Percentiles rank a stretch among this genome's conserved stretches.
These are phyloP conservation scores for Balearica regulorum DNA, from an alignment of 2,797 vertebrate genomes.

Conservation along the genomic window DNA sequence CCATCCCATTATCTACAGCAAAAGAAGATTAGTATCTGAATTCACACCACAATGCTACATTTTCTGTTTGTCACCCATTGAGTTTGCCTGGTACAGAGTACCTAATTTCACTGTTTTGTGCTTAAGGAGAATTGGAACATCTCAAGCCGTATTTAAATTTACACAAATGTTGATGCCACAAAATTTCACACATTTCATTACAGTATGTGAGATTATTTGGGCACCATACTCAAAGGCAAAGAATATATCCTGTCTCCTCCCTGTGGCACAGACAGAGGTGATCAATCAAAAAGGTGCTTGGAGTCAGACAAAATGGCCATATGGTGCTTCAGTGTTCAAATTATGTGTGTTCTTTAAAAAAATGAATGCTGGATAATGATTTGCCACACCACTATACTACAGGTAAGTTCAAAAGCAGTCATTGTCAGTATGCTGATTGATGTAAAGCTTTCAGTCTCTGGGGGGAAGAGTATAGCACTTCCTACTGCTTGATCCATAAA, in stretches of 20 bases:
- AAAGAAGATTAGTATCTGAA: background rate
- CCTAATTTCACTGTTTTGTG: background rate
- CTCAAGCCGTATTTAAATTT: background rate
- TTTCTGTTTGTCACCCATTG: background rate
- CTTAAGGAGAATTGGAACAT: background rate
- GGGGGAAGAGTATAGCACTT: constrained; percentile 64
- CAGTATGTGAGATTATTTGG: background rate
- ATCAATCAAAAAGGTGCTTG: constrained; percentile 43
- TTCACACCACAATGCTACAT: background rate
- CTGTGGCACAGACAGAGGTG: background rate
- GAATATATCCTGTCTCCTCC: constrained; percentile 9
- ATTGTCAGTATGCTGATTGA: constrained; percentile 72
- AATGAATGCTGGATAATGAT: constrained; percentile 63
- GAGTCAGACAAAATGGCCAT: constrained; percentile 51
- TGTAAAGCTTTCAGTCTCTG: constrained; percentile 70
- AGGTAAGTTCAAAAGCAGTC: constrained; percentile 68
- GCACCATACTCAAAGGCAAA: background rate
- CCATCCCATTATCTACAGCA: background rate
- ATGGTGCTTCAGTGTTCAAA: constrained; percentile 52
- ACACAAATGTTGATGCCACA: background rate
- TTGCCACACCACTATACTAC: constrained; percentile 58
- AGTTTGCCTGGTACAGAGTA: background rate
- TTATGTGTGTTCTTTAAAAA: constrained; percentile 58
- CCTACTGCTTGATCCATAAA: constrained; percentile 71
- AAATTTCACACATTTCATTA: background rate